Base-by-base conservation (phyloP, 2,113 vertebrate genomes). In the Erythrolamprus reginae region DNA sequence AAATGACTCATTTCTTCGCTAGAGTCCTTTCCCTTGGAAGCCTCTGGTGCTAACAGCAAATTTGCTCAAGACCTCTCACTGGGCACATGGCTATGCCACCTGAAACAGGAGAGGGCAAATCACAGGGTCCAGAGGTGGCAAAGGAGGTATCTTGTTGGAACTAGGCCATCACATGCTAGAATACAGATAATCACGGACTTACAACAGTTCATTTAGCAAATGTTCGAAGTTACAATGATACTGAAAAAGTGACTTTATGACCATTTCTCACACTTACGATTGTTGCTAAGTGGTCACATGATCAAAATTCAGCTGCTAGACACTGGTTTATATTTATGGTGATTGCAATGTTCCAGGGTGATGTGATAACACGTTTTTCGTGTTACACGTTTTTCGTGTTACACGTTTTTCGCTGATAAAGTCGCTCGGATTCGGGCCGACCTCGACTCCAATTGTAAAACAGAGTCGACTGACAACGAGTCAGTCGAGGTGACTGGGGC, bases 1-100 rank as follows among this genome's bases (percentile, higher is more conserved):
- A 65, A 70, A 53, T 92, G 91, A 89, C 88, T 92, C 91, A 92
- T 48, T 82, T 28, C 88, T 87, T 51, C 26, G 1, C 82, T 19
- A 51, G 82, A 61, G 47, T 53, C 82, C 5, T 4, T 77, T 84
- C 90, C 33, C 87, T 85, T 51, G 48, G 45, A 65, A 89, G 90
- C 53, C 28, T 56, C 77, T 42, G 53, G 28, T 8, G 42, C 58
- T 10, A 17, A 8, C 38, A 28, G 45, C 23, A 6, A 55, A 13
- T 15, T 21, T 5, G 33, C 48, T 23, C 24, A 53, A 24, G 33
- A 13, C 50, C 85, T 12, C 15, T 33, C 17, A 4, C 6, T 55
- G 58, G 90, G 50, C 38, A 82, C 51, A 5, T 19, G 45, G 90
- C 61, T 82, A 70, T 45, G 47, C 61, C 42, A 26, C 38, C 10